These are phyloP conservation scores for Scaptomyza cyrtandrae DNA, from an alignment of 2,888 invertebrate species.

Conservation along the genomic window DNA sequence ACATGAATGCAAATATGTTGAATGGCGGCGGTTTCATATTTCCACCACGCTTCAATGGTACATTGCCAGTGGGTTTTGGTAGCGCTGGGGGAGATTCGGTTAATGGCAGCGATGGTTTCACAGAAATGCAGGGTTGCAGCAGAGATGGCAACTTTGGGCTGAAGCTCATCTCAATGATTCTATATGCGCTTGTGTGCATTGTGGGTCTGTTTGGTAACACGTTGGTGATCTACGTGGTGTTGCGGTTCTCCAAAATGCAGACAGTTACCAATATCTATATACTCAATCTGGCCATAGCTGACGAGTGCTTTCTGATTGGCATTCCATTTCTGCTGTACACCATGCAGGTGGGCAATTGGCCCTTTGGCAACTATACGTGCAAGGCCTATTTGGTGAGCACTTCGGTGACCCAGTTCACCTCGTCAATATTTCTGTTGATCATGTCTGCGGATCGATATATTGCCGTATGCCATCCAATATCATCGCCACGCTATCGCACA, in stretches of 20 bases:
- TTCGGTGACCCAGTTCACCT: slow-evolving; percentile 96
- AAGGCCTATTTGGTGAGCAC: slow-evolving; percentile 96
- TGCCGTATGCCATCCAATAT: slow-evolving; percentile 97
- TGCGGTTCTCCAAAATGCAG: slow-evolving; percentile 97
- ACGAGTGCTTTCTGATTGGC: slow-evolving; percentile 95
- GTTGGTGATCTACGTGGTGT: slow-evolving; percentile 94
- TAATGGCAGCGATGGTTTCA: slow-evolving; percentile 50
- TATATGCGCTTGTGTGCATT: slow-evolving; percentile 93
- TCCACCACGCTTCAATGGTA: slow-evolving; percentile 54
- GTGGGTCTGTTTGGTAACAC: slow-evolving; percentile 95
- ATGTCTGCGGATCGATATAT: slow-evolving; percentile 97
- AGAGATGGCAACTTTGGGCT: slow-evolving; percentile 86
- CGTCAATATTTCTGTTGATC: slow-evolving; percentile 94
- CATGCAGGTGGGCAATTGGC: slow-evolving; percentile 91
- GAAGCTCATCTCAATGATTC: slow-evolving; percentile 88
- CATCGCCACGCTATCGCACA: slow-evolving; percentile 93
- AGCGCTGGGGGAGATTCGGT: slow-evolving; percentile 12
- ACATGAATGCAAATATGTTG: slow-evolving; percentile 57
- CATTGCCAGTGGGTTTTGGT: slow-evolving; percentile 31
- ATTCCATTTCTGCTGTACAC: slow-evolving; percentile 95
- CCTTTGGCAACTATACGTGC: slow-evolving; percentile 94
- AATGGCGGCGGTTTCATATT: slow-evolving; percentile 20
- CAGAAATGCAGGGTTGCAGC: slow-evolving; percentile 83
- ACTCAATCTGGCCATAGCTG: slow-evolving; percentile 96
- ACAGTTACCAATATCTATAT: slow-evolving; percentile 98